Evolutionary conservation across 1,140 invertebrate species (phyloP), one percentile per base, ranked within the genome.

Genomic region (Aphelenchoides avenae): DNA sequence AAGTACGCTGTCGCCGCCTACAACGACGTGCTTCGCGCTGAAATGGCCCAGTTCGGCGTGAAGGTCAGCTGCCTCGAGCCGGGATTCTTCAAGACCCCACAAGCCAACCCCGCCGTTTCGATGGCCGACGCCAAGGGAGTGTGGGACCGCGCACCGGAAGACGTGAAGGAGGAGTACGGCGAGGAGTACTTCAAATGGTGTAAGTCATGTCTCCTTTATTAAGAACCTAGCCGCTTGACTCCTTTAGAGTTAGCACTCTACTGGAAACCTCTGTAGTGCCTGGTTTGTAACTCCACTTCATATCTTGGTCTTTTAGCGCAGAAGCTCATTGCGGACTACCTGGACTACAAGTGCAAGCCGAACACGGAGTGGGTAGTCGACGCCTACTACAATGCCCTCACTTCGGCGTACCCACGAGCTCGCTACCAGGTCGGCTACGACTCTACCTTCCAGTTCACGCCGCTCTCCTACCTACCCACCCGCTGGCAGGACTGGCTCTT

Each of bases 401-500:
- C 50, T n/a, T 52, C 50, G 1, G 18, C 11, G 18, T 52, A 13
- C 49, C 50, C 50, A n/a, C 50, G 50, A 11, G 11, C 44, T 55
- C 50, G 50, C 1, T 52, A 52, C 6, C 50, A 52, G 24, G 56
- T 52, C 7, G 50, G 50, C 3, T 52, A 52, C 50, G 50, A 52
- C 46, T 54, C 50, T 2, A 52, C 18, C 11, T 52, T 52, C 50
- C 50, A 52, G 24, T 52, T 52, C 50, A 53, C 50, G 2, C 48
- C 50, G 18, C 50, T 52, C n/a, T n/a, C 50, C 24, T 53, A 53
- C n/a, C n/a, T n/a, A n/a, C n/a, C n/a, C n/a, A n/a, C n/a, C n/a
- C n/a, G n/a, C n/a, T n/a, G n/a, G n/a, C 24, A 52, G 33, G 50
- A 52, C 52, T 52, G 50, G 50, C 13, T 53, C 49, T 22, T 52